These are phyloP conservation scores for Mesocricetus auratus DNA, from an alignment of 2,113 vertebrate genomes.

Conservation along the genomic window DNA sequence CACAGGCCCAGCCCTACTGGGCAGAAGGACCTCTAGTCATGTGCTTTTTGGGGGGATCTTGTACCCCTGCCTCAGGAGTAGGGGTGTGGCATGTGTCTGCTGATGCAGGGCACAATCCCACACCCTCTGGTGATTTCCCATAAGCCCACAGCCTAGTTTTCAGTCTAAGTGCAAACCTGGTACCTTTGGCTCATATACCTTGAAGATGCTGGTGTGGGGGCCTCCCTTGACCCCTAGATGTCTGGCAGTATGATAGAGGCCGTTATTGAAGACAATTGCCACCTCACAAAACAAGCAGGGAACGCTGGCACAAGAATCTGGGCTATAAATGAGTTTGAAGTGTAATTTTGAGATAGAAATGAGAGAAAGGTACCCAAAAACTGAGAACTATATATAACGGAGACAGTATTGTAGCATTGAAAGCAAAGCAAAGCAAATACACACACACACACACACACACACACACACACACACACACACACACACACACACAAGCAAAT, in stretches of 20 bases:
- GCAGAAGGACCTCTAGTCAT: neutral
- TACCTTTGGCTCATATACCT: neutral
- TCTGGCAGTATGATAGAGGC: rapidly evolving
- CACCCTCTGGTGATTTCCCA: neutral
- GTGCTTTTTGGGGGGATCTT: neutral
- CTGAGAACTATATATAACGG: neutral
- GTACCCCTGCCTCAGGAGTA: rapidly evolving
- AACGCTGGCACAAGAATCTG: neutral
- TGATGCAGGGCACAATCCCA: neutral
- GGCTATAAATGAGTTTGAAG: neutral
- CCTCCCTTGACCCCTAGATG: neutral
- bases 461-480: no score
- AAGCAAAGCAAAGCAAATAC: neutral
- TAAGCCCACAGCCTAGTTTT: neutral
- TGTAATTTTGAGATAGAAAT: neutral
- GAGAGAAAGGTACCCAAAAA: neutral
- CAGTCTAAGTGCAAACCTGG: rapidly evolving
- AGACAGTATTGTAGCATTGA: neutral
- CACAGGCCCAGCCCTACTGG: neutral
- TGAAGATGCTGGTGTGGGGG: neutral
- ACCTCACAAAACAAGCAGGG: neutral
- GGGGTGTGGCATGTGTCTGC: neutral
- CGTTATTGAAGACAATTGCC: rapidly evolving
- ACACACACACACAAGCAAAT: neutral
- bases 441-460: no score